Evolutionary conservation across 2,113 vertebrate species (phyloP), one percentile per base, ranked within the genome.

Genomic region (Hippoglossus stenolepis): DNA sequence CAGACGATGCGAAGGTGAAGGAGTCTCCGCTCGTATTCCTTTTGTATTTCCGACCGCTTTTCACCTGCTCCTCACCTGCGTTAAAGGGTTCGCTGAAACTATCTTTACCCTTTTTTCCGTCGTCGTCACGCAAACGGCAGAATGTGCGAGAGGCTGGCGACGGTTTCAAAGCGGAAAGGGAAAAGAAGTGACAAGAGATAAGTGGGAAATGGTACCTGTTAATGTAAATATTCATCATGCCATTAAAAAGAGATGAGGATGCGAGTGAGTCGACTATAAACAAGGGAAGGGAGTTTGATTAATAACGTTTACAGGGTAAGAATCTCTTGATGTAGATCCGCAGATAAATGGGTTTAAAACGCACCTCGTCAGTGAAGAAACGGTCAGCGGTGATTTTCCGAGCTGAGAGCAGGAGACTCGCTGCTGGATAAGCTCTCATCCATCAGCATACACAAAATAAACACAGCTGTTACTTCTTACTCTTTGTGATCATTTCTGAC

Each of bases 401-500:
- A 24, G 75, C 75, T 62, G 53, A 53, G 56, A 69, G 64, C 12
- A 8, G 64, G 38, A 14, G 31, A 70, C 53, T 58, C 40, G 45
- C 43, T 47, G 43, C 43, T 15, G 31, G 31, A 35, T 1, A 35
- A 56, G 10, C 10, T 57, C 54, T 24, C n/a, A 3, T 2, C n/a
- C 12, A 17, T 57, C n/a, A 24, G 18, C 54, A 57, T 65, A 56
- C 69, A 74, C 82, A 85, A 88, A 93, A 90, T 88, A 90, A 93
- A 92, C 88, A 93, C 90, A 93, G 89, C 90, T 90, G 89, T 91
- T 88, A 85, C 77, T 65, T 86, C 79, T 73, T 75, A 70, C 78
- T 79, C 74, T 84, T 67, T 85, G 80, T 85, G 70, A 85, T 88
- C 83, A 72, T 88, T 84, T 92, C 75, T 76, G 80, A 90, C 86